Evolutionary conservation across 2,888 invertebrate species (phyloP).

Genomic region (Andrena camellia): DNA sequence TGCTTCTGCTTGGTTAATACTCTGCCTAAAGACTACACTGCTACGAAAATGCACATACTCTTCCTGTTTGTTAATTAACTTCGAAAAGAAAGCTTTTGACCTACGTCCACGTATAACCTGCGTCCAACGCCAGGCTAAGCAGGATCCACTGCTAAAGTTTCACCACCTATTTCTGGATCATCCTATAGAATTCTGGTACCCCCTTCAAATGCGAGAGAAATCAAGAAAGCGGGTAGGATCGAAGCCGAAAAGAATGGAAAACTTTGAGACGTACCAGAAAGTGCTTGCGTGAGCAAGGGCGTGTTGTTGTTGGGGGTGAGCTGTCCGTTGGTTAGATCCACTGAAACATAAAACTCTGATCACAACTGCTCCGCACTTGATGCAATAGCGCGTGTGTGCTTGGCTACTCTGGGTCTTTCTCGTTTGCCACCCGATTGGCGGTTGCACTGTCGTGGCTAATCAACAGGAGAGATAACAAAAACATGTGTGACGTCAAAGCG

Average conservation of each 20-base stretch:
- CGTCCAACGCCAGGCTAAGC: background rate
- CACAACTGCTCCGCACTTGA: conserved; percentile 87
- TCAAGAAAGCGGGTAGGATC: conserved; percentile 52
- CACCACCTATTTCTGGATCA: background rate
- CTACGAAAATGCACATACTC: background rate
- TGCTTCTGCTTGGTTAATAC: too few species aligned
- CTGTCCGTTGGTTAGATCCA: conserved; percentile 98
- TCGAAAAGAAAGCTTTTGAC: background rate
- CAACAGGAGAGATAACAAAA: conserved; percentile 24
- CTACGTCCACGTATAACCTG: background rate
- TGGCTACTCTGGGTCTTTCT: conserved; percentile 19
- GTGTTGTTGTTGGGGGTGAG: conserved; percentile 98
- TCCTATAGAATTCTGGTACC: background rate
- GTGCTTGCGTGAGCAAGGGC: conserved; percentile 97
- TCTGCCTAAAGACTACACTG: too few species aligned
- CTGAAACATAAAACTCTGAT: conserved; percentile 91
- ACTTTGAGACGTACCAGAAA: conserved; percentile 92
- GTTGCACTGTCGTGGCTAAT: conserved; percentile 44
- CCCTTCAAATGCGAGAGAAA: conserved; percentile 38
- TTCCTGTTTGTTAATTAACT: too few species aligned
- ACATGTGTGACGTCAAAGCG: conserved; percentile 49
- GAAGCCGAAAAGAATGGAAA: conserved; percentile 57
- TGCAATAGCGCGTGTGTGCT: conserved; percentile 69
- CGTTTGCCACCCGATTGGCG: conserved; percentile 54
- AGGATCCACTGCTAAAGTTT: background rate